Percentiles rank a stretch among this genome's conserved stretches.
These are phyloP conservation scores for Coranthus polyacanthus DNA, from an alignment of 2,797 vertebrate species.

Conservation along the genomic window DNA sequence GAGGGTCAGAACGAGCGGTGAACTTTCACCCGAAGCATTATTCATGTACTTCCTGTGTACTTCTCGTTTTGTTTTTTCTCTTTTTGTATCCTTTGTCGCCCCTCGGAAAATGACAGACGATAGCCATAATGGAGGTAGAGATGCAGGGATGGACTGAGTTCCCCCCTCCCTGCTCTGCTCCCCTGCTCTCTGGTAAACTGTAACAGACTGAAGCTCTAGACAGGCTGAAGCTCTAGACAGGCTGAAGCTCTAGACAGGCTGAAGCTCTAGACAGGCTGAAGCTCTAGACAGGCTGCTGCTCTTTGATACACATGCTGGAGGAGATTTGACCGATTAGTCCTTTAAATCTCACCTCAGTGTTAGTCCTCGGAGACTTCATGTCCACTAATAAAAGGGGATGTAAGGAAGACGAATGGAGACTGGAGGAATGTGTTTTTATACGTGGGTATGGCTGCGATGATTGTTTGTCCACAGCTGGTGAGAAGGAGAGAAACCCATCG, in stretches of 20 bases:
- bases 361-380: constrained; percentile 28
- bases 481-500: constrained; percentile 9
- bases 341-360: constrained; percentile 53
- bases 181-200: constrained; percentile 25
- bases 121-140: constrained; percentile 65
- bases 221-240: constrained; percentile 61
- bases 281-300: constrained; percentile 59
- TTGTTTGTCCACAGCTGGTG: constrained; percentile 23
- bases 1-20: constrained; percentile 69
- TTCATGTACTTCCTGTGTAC: constrained; percentile 39
- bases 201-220: constrained; percentile 37
- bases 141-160: constrained; percentile 12
- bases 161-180: constrained; percentile 22
- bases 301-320: constrained; percentile 64
- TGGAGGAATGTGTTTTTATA: constrained; percentile 66
- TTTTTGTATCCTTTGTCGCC: constrained; percentile 23
- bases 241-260: constrained; percentile 60
- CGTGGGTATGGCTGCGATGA: constrained; percentile 19
- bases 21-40: constrained; percentile 71
- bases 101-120: constrained; percentile 57
- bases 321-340: constrained; percentile 51
- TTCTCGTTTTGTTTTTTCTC: constrained; percentile 22
- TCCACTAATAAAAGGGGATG: constrained; percentile 44
- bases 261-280: constrained; percentile 61
- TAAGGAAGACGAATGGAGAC: constrained; percentile 30